phyloP scores from a whole-genome alignment of 2,888 invertebrate species.

The Euclidia mi region DNA sequence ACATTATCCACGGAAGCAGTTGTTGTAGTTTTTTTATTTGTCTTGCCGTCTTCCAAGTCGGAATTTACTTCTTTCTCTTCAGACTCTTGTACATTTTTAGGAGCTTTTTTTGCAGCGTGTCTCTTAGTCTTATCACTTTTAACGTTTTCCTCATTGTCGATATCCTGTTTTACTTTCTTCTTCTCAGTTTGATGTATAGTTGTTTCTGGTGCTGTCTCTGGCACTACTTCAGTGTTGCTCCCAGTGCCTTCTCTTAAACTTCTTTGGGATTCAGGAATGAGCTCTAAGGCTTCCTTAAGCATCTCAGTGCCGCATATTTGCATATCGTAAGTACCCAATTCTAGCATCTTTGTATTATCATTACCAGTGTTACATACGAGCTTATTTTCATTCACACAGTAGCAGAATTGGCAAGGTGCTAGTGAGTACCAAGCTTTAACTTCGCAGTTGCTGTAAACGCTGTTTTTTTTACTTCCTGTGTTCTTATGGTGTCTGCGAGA shows the following conservation, averaged over 20 bases:
- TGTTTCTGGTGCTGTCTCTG: no score
- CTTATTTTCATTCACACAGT: conserved; percentile 70
- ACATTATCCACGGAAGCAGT: no score
- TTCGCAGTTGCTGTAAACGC: conserved; percentile 66
- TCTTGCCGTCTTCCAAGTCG: conserved; percentile 14
- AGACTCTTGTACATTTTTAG: no score
- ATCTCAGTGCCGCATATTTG: conserved; percentile 68
- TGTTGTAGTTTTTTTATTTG: not conserved
- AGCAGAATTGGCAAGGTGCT: conserved; percentile 78
- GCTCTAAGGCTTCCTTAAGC: conserved; percentile 62
- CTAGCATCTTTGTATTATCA: conserved; percentile 46
- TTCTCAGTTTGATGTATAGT: no score
- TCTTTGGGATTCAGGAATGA: conserved; percentile 50
- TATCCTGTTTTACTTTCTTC: no score
- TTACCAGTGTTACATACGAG: conserved; percentile 72
- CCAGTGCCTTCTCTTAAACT: not conserved
- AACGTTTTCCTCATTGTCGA: no score
- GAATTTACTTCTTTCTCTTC: conserved; percentile 8
- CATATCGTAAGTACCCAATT: conserved; percentile 67
- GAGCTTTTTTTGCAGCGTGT: no score
- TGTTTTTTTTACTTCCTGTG: conserved; percentile 12
- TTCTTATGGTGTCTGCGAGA: conserved; percentile 28
- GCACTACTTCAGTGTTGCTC: no score
- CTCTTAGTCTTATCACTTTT: no score
- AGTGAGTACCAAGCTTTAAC: conserved; percentile 75